Evolutionary conservation across 1,140 invertebrate species (phyloP), one percentile per base, ranked within the genome.

Genomic region (Patella vulgata): DNA sequence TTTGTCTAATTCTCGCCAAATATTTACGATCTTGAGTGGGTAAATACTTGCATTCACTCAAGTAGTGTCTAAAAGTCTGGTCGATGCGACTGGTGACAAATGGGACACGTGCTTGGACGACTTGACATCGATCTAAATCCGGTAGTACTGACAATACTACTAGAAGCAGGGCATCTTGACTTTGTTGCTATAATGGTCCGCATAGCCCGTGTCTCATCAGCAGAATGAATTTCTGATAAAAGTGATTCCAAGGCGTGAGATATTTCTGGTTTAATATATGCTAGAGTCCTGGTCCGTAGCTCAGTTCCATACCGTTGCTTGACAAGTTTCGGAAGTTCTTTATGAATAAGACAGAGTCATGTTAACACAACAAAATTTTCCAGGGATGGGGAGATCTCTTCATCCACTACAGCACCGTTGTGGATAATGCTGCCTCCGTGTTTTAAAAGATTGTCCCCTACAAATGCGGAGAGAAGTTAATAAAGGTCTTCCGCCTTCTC

Each of bases 331-430:
- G 60, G 71, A 11, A 73, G 28, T 2, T 71, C 63, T 31, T 40
- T 39, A 39, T 75, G 56, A 3, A 71, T 59, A 1, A 73, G 59
- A 6, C 58, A 40, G 9, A 75, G 44, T 68, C 73, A 73, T 3
- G 62, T 71, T 9, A 75, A 40, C 0, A 68, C 65, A 9, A 75
- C 36, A 4, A 75, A 27, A 51, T 74, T 71, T 59, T 74, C 74
- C 5, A 72, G 39, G 2, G 66, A 43, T 19, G 69, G 66, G 0
- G 66, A 51, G 11, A 74, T 1, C 44, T 73, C 71, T 36, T 71
- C 65, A 46, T 76, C 69, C 2, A 62, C 50, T 1, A 54, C 8
- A 19, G 33, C 56, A 3, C 60, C 66, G 39, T 54, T 50, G 48
- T 72, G 71, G 4, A 17, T 51, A n/a, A 73, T 66, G 11, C 27